Conservation (phyloP, 2,888 invertebrate species). For the Tetragonisca angustula region DNA sequence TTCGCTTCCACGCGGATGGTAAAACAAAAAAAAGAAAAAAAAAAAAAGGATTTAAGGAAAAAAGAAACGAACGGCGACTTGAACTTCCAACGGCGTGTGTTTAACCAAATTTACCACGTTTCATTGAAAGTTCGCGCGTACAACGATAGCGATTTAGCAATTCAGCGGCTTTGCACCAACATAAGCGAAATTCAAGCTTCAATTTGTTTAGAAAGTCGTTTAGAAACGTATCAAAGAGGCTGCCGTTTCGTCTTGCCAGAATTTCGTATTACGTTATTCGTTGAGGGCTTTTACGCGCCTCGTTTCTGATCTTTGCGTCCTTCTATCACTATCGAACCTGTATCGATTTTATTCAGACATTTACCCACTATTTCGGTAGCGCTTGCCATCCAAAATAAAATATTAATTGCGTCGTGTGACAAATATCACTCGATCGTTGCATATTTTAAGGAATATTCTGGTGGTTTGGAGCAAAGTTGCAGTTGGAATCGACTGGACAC, state of each 20-base stretch:
- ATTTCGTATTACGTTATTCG: background rate
- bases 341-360: background rate
- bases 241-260: background rate
- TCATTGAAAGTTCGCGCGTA: slow-evolving; percentile 1
- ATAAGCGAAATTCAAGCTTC: slow-evolving; percentile 3
- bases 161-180: too few relatives aligned
- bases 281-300: background rate
- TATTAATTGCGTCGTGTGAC: background rate
- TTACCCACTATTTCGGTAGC: background rate
- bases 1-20: background rate
- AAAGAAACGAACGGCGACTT: background rate
- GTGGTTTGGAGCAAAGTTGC: too few relatives aligned
- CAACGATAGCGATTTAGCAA: background rate
- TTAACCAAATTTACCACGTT: background rate
- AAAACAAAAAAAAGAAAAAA: background rate
- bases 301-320: background rate
- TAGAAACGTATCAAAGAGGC: background rate
- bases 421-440: rapidly evolving
- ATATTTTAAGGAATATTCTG: background rate
- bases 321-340: background rate
- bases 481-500: too few relatives aligned
- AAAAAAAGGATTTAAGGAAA: background rate
- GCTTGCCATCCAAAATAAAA: background rate
- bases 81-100: background rate
- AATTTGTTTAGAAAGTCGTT: slow-evolving; percentile 2